Evolutionary conservation across 2,888 invertebrate species (phyloP).

Genomic region (Himalopsyche anomala): DNA sequence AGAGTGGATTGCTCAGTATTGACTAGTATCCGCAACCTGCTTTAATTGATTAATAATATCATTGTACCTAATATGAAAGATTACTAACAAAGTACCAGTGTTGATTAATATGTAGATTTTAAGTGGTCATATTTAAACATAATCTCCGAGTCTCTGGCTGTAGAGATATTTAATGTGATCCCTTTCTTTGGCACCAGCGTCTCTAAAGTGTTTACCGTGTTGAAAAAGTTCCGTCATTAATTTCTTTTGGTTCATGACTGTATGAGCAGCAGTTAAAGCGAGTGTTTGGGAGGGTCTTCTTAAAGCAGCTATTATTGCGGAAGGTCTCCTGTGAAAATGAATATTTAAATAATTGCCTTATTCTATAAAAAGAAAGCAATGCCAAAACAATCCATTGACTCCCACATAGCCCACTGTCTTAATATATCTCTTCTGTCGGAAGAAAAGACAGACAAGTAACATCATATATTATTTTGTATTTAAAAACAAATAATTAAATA

Average conservation of each 20-base stretch:
- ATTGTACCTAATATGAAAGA: too few relatives aligned
- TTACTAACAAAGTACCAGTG: too few relatives aligned
- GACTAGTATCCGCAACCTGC: too few relatives aligned
- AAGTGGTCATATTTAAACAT: slow-evolving; percentile 66
- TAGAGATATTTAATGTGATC: slow-evolving; percentile 58
- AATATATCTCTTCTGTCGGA: too few relatives aligned
- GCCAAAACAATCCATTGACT: too few relatives aligned
- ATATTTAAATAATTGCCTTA: neutral
- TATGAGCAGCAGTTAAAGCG: slow-evolving; percentile 76
- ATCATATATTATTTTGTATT: too few relatives aligned
- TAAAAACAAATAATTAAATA: too few relatives aligned
- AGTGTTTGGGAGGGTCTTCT: slow-evolving; percentile 79
- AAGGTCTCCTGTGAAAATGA: slow-evolving; percentile 76
- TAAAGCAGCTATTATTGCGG: slow-evolving; percentile 80
- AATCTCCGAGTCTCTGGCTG: slow-evolving; percentile 74
- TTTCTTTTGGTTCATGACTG: slow-evolving; percentile 69
- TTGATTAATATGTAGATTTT: too few relatives aligned
- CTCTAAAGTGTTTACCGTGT: neutral
- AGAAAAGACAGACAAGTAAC: too few relatives aligned
- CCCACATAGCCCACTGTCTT: too few relatives aligned
- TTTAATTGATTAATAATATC: too few relatives aligned
- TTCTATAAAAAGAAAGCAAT: neutral
- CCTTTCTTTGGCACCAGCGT: slow-evolving; percentile 66
- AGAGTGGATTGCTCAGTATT: too few relatives aligned
- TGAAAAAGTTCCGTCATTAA: slow-evolving; percentile 46